Conservation (phyloP, 2,113 vertebrate species). For the Phrynocephalus versicolor region DNA sequence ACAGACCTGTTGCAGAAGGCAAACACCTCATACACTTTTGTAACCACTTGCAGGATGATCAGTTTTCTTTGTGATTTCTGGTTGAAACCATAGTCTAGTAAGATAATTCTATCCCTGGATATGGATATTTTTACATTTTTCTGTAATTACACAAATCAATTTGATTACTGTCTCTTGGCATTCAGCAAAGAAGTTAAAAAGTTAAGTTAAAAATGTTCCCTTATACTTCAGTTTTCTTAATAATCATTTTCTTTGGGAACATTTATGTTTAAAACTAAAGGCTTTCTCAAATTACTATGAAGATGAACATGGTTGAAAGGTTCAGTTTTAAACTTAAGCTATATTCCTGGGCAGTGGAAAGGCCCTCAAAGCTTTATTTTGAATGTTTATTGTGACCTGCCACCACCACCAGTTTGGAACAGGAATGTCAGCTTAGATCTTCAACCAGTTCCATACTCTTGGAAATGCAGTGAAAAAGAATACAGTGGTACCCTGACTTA, state of each 20-base stretch:
- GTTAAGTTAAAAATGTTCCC: background rate
- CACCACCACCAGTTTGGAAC: too few relatives aligned
- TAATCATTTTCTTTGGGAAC: background rate
- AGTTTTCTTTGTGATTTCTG: background rate
- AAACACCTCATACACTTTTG: background rate
- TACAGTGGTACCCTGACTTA: too few relatives aligned
- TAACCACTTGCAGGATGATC: constrained; percentile 18
- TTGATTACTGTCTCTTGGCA: background rate
- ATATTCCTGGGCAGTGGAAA: background rate
- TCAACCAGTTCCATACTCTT: background rate
- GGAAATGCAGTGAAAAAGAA: background rate
- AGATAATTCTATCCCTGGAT: constrained; percentile 15
- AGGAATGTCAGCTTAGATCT: background rate
- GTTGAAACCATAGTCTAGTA: constrained; percentile 15
- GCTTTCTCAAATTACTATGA: constrained; percentile 5
- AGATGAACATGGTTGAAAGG: background rate
- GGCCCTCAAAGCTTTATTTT: background rate
- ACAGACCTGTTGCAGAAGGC: background rate
- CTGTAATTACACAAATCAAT: background rate
- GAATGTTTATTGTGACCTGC: too few relatives aligned
- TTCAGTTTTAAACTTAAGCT: background rate
- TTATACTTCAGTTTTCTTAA: background rate
- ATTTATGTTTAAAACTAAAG: constrained; percentile 16
- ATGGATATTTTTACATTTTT: accelerated
- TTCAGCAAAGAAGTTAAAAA: background rate